Base-by-base conservation (phyloP, 2,888 invertebrate genomes). In the Drosophila melanocephala region DNA sequence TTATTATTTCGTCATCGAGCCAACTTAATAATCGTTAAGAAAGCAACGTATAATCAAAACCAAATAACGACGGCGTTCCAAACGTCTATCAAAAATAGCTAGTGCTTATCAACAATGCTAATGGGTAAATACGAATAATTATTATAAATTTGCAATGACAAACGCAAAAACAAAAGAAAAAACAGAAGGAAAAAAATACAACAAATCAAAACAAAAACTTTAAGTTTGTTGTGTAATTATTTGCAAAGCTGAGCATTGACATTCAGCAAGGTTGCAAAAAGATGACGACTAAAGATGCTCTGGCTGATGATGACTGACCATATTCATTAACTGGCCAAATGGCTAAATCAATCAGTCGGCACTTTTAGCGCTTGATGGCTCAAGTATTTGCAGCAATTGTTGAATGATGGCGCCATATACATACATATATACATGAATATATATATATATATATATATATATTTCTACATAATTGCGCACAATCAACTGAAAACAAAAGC, bases 201-300 rank as follows among this genome's bases (percentile, higher is more conserved):
- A 72, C 52, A 42, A 35, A 55, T 16, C 55, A 44, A 65, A 50
- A 62, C 55, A 63, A 76, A 59, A 44, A 37, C 32, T 62, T 62
- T 56, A 57, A 66, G 7, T 71, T 70, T 26, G 53, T 74, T 74
- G 42, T 58, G 70, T 70, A 81, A 84, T 87, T 84, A 81, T 78
- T 76, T 74, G 65, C 52, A 50, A 53, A 66, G 44, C 53, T 62
- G 51, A 71, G 74, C 71, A 62, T 66, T 69, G 87, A 73, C 89
- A 78, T 87, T 82, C 74, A 59, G 32, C 74, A 89, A 84, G 84
- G 85, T 84, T 78, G 72, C 59, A 7, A 70, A 39, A n/a, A 12
- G 4, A n/a, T 58, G 14, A 57, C 19, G 37, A 26, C 16, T 28
- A 12, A 42, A 62, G 65, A 28, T 59, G 44, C 37, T 12, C 28